phyloP scores from a whole-genome alignment of 2,888 invertebrate genomes.

The Spisula solida region DNA sequence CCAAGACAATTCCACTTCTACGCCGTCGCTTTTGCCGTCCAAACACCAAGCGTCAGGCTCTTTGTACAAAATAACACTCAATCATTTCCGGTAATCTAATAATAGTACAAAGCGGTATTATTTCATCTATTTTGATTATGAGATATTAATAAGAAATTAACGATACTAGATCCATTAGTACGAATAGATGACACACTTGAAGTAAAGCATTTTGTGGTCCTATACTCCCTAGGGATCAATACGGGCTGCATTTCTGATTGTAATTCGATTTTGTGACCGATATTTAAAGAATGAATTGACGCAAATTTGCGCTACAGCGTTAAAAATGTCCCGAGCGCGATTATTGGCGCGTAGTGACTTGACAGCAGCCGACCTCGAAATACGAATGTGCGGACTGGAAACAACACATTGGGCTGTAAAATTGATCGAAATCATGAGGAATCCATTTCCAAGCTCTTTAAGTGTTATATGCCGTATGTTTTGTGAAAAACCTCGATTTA shows the following conservation, averaged over 20 bases:
- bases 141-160: conserved; percentile 69
- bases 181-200: conserved; percentile 51
- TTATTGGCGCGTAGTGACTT: conserved; percentile 58
- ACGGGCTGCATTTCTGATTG: conserved; percentile 49
- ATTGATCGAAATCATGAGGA: conserved; percentile 44
- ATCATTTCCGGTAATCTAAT: conserved; percentile 52
- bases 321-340: conserved; percentile 56
- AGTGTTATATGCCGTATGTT: conserved; percentile 67
- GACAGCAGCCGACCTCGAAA: conserved; percentile 59
- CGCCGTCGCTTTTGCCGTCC: background rate
- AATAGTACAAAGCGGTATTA: conserved; percentile 58
- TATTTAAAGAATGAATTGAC: conserved; percentile 64
- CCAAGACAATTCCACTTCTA: background rate
- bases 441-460: conserved; percentile 63
- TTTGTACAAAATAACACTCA: conserved; percentile 34
- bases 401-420: conserved; percentile 51
- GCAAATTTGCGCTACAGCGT: conserved; percentile 60
- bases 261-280: conserved; percentile 59
- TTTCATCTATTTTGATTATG: conserved; percentile 68
- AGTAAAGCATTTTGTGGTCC: conserved; percentile 30
- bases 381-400: conserved; percentile 52
- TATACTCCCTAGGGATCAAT: conserved; percentile 53
- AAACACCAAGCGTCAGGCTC: conserved; percentile 7
- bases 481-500: conserved; percentile 53
- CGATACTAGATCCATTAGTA: conserved; percentile 70